A percentile compares a stretch with the other conserved stretches of the same genome.
These are phyloP conservation scores for Ophioninae sp. DNA, from an alignment of 2,888 invertebrate species.

Conservation along the genomic window DNA sequence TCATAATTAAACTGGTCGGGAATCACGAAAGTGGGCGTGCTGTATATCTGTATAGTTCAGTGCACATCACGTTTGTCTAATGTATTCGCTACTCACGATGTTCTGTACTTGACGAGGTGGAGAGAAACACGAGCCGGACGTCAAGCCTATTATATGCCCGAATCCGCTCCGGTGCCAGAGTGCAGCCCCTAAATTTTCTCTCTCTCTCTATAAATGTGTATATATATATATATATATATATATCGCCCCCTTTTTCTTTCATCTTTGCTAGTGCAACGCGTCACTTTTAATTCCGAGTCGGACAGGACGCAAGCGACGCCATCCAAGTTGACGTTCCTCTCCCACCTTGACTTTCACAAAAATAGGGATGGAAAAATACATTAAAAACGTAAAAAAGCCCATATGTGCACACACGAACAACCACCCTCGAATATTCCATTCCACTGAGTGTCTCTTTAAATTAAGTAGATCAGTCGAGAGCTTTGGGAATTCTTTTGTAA, in stretches of 20 bases:
- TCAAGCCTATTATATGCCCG: slow-evolving; percentile 58
- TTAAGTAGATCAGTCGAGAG: slow-evolving; percentile 9
- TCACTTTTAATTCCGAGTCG: slow-evolving; percentile 58
- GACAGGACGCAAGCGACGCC: slow-evolving; percentile 33
- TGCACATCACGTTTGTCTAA: slow-evolving; percentile 58
- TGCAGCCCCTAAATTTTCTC: slow-evolving; percentile 56
- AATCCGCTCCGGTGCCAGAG: slow-evolving; percentile 37
- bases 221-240: neutral
- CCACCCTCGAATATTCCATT: slow-evolving; percentile 14
- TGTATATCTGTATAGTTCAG: slow-evolving; percentile 22
- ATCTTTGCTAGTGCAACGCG: slow-evolving; percentile 44
- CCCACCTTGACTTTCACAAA: slow-evolving; percentile 23
- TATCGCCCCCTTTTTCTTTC: slow-evolving; percentile 6
- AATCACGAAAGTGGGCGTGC: slow-evolving; percentile 15
- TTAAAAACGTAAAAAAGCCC: neutral
- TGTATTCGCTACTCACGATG: slow-evolving; percentile 43
- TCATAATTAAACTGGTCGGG: slow-evolving; percentile 21
- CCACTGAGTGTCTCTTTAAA: slow-evolving; percentile 12
- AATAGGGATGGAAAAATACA: neutral
- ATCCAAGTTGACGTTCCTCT: slow-evolving; percentile 28
- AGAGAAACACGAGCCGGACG: slow-evolving; percentile 60
- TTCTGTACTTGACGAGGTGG: slow-evolving; percentile 50
- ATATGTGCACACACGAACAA: neutral
- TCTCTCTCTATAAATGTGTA: neutral
- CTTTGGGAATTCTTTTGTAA: neutral